A percentile compares a stretch with the other conserved stretches of the same genome.
Evolutionary conservation across 2,113 vertebrate genomes (phyloP).

Genomic region (Aegotheles bennettii): DNA sequence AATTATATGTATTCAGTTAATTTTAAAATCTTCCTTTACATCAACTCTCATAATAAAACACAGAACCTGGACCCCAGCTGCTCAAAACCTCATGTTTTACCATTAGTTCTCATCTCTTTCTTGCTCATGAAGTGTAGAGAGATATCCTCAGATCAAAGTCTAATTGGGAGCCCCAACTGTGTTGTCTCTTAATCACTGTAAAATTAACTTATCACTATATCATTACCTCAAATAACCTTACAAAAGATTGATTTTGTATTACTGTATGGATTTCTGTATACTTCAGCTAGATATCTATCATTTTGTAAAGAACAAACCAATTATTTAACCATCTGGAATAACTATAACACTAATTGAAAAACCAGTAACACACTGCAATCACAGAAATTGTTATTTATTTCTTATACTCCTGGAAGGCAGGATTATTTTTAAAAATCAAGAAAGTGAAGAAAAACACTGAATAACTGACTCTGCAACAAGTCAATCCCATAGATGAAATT

Average conservation of each 20-base stretch:
- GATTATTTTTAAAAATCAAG: background rate
- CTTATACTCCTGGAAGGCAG: background rate
- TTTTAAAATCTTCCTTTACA: background rate
- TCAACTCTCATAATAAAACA: background rate
- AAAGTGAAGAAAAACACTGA: background rate
- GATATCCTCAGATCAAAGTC: conserved; percentile 40
- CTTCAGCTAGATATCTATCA: conserved; percentile 18
- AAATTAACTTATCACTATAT: conserved; percentile 44
- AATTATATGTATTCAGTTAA: background rate
- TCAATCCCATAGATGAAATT: background rate
- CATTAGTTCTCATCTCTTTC: background rate
- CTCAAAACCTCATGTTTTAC: background rate
- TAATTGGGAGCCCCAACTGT: background rate
- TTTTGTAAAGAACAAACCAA: conserved; percentile 20
- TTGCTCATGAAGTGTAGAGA: conserved; percentile 4
- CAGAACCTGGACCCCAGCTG: background rate
- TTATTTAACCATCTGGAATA: background rate
- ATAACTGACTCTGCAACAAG: background rate
- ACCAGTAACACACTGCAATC: background rate
- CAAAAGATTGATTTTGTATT: conserved; percentile 40
- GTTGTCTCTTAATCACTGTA: conserved; percentile 36
- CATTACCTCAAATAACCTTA: conserved; percentile 51
- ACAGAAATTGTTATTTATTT: background rate
- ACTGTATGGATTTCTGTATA: background rate
- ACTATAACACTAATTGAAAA: background rate